Conservation (phyloP, 2,888 invertebrate genomes). For the Drosophila monieri region DNA sequence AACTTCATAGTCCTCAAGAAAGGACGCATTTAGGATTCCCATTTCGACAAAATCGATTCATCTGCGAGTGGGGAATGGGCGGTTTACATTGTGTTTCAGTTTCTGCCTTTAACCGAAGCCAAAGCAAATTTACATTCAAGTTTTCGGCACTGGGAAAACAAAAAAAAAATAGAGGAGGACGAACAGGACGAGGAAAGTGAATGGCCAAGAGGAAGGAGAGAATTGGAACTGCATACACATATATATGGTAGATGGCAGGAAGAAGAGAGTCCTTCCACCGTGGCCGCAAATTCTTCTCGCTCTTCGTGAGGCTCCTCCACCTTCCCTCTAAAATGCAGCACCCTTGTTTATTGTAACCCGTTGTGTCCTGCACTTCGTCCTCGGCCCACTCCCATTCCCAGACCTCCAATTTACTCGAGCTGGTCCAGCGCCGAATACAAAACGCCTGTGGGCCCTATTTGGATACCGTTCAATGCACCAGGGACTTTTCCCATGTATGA, state of each 20-base stretch:
- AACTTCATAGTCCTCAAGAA: slow-evolving; percentile 3
- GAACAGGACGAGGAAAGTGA: slow-evolving; percentile 19
- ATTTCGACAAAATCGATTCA: slow-evolving; percentile 36
- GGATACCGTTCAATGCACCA: slow-evolving; percentile 75
- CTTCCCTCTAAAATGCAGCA: slow-evolving; percentile 51
- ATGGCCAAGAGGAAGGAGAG: slow-evolving; percentile 28
- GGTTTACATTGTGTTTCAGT: slow-evolving; percentile 37
- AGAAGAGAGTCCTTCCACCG: slow-evolving; percentile 3
- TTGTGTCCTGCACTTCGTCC: slow-evolving; percentile 20
- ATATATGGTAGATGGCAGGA: slow-evolving; percentile 10
- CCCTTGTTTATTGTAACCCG: slow-evolving; percentile 51
- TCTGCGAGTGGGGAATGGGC: slow-evolving; percentile 34
- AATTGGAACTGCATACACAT: slow-evolving; percentile 16
- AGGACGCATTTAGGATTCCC: slow-evolving; percentile 26
- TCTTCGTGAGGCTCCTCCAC: slow-evolving; percentile 1
- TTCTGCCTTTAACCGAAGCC: slow-evolving; percentile 32
- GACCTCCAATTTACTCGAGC: slow-evolving; percentile 19
- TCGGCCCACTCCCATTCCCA: not conserved
- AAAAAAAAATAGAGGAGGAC: slow-evolving; percentile 1
- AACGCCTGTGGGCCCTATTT: slow-evolving; percentile 65
- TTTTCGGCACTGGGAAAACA: slow-evolving; percentile 41
- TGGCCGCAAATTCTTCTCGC: slow-evolving; percentile 38
- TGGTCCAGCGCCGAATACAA: slow-evolving; percentile 41
- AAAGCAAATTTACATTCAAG: slow-evolving; percentile 60
- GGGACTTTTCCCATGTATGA: slow-evolving; percentile 69